These are phyloP conservation scores for Gonatopus flavifemur DNA, from an alignment of 1,140 invertebrate genomes.

Conservation along the genomic window DNA sequence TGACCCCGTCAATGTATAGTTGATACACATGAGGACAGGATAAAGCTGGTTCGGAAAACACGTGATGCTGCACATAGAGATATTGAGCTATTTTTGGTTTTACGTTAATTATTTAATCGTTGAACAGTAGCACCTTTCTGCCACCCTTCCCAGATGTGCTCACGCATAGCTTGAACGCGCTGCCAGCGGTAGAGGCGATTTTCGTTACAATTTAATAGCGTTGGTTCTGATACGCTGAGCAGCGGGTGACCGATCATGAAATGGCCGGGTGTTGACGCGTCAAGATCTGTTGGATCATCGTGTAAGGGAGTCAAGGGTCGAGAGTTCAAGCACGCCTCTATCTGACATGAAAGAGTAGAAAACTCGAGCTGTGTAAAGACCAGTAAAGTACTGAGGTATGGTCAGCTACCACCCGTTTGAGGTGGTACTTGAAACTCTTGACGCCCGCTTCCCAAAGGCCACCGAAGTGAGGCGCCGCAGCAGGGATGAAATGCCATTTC, in stretches of 20 bases:
- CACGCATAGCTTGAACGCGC: too few species aligned
- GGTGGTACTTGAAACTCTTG: not conserved
- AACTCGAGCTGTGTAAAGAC: not conserved
- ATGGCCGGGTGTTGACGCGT: not conserved
- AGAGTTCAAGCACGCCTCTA: slow-evolving; percentile 6
- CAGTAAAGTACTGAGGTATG: too few species aligned
- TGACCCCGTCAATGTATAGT: too few species aligned
- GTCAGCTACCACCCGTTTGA: not conserved
- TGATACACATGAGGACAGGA: too few species aligned
- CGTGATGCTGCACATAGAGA: too few species aligned
- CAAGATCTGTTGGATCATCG: not conserved
- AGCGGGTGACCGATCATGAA: not conserved
- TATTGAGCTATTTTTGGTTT: too few species aligned
- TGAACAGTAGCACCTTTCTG: too few species aligned
- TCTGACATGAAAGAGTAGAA: not conserved
- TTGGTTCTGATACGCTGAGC: not conserved
- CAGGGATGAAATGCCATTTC: not conserved
- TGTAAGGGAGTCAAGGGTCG: not conserved
- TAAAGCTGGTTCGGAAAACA: too few species aligned
- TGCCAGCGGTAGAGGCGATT: too few species aligned
- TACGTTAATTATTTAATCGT: too few species aligned
- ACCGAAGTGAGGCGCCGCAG: slow-evolving; percentile 4
- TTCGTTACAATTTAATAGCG: too few species aligned
- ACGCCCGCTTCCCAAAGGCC: not conserved
- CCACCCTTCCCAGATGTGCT: too few species aligned